Base-by-base conservation (phyloP, 2,113 vertebrate genomes). In the Capricornis sumatraensis region DNA sequence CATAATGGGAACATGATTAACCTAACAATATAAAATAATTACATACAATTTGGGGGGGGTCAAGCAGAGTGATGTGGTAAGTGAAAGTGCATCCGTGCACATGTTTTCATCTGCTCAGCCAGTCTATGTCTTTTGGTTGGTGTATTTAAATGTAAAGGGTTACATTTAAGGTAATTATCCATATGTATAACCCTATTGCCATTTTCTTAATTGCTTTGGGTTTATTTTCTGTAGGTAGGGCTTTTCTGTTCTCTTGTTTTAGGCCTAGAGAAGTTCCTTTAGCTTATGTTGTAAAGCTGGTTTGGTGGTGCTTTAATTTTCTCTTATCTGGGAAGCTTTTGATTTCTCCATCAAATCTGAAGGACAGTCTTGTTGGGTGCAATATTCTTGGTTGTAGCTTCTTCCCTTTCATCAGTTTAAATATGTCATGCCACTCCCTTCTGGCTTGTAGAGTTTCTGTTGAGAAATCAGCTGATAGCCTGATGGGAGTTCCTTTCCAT, bases 31-130 rank as follows among this genome's bases (percentile, higher is more conserved):
- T 71, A 71, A 71, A 71, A 71, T 36, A 71, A 23, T 40, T 40
- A 71, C 67, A 71, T 40, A 71, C 9, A 71, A 1, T 71, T 71
- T 71, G 10, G n/a, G 67, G 43, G 45, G 19, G 19, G n/a, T 71
- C 67, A 40, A 40, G 67, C 67, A 40, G n/a, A 71, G n/a, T 71
- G 67, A 71, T 71, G 67, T 71, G n/a, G n/a, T 71, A 71, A 71
- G 67, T 40, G 19, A 25, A 74, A 74, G n/a, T 74, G 36, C 36
- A 40, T 6, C 6, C 36, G 12, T 74, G 21, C 19, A 71, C 19
- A 3, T 11, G n/a, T 71, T 71, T 71, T 11, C 19, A 40, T 40
- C 2, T 0, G 10, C 21, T 40, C 19, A 74, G 67, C 67, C 67
- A 74, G 67, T 74, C n/a, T 74, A 1, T 71, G 67, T 74, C 19